phyloP scores from a whole-genome alignment of 2,888 invertebrate genomes.

The Sepiola atlantica region DNA sequence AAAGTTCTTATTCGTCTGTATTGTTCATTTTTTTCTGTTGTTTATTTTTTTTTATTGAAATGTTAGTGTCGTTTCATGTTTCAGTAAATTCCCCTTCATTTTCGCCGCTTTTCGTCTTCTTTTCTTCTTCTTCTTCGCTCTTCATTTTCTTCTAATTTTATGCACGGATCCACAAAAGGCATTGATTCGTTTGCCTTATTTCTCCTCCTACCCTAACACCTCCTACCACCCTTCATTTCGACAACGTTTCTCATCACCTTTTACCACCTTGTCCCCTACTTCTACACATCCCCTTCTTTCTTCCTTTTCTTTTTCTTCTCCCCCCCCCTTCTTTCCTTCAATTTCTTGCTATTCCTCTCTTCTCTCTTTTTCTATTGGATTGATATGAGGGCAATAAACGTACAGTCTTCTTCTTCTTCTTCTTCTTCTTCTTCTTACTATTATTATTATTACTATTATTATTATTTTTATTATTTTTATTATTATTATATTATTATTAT shows the following conservation, averaged over 20 bases:
- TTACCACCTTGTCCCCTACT: not conserved
- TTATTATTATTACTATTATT: not conserved
- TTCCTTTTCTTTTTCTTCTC: not conserved
- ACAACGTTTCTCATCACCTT: not conserved
- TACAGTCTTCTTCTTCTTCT: too few relatives aligned
- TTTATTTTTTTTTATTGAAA: not conserved
- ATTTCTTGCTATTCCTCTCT: not conserved
- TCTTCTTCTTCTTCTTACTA: not conserved
- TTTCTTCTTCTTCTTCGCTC: not conserved
- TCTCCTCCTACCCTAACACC: too few relatives aligned
- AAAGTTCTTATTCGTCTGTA: too few relatives aligned
- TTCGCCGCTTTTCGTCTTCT: not conserved
- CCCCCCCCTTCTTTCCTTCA: not conserved
- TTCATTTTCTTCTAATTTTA: not conserved
- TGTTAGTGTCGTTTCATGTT: not conserved
- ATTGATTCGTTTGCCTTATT: too few relatives aligned
- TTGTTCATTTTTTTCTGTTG: not conserved
- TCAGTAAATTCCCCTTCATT: not conserved
- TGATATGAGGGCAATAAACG: too few relatives aligned
- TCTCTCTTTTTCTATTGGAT: not conserved
- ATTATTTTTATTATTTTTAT: not conserved
- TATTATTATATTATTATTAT: not conserved
- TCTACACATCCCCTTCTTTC: not conserved
- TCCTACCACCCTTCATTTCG: too few relatives aligned
- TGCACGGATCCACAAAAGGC: not conserved